phyloP scores from a whole-genome alignment of 1,140 invertebrate genomes.

The Caerostris extrusa region DNA sequence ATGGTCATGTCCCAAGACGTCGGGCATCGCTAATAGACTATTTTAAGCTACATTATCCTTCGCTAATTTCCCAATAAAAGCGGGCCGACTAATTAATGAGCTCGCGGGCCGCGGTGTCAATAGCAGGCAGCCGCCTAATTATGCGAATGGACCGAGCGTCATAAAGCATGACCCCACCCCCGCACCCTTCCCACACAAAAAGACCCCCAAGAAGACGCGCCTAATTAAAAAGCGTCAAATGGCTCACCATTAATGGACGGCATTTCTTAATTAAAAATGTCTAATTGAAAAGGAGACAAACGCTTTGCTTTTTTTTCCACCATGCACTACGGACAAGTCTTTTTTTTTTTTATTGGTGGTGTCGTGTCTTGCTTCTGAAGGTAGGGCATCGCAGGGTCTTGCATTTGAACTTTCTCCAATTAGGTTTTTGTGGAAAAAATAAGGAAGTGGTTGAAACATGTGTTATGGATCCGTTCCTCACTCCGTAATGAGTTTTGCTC shows the following conservation, averaged over 20 bases:
- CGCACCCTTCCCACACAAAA: neutral
- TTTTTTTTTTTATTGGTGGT: neutral
- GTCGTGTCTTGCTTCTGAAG: neutral
- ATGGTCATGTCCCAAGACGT: neutral
- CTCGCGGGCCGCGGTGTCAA: neutral
- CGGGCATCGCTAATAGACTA: neutral
- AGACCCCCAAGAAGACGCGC: neutral
- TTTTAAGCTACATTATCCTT: constrained; percentile 57
- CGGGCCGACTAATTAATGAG: neutral
- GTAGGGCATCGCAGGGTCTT: neutral
- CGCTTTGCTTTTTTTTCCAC: neutral
- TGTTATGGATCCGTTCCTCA: constrained; percentile 32
- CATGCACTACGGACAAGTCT: neutral
- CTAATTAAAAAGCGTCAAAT: constrained; percentile 51
- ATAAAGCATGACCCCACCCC: constrained; percentile 11
- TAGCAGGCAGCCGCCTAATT: constrained; percentile 30
- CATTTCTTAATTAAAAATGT: constrained; percentile 50
- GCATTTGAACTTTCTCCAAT: neutral
- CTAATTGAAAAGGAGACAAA: constrained; percentile 39
- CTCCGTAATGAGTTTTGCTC: neutral
- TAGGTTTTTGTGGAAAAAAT: neutral
- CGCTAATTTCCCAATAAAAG: constrained; percentile 58
- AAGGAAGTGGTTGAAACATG: neutral
- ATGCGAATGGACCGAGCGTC: neutral
- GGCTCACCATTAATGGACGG: constrained; percentile 52